phyloP scores from a whole-genome alignment of 2,888 invertebrate genomes.

The Incurvaria masculella region DNA sequence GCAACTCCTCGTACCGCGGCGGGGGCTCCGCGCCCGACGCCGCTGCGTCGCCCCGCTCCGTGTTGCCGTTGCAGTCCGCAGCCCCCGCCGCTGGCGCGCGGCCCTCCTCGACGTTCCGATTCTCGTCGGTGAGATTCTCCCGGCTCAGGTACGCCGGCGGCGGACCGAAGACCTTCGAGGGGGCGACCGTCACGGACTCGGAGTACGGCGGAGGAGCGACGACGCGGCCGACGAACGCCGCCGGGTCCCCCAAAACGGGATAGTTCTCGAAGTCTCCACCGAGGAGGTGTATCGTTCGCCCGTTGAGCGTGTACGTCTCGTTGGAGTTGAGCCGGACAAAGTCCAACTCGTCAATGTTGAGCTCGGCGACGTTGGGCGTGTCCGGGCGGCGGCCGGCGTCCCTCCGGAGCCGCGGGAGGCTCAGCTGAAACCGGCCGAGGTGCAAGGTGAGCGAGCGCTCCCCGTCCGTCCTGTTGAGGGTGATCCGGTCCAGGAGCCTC shows the following conservation, averaged over 20 bases:
- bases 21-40: slow-evolving; percentile 40
- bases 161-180: slow-evolving; percentile 42
- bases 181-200: slow-evolving; percentile 27
- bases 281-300: slow-evolving; percentile 39
- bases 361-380: slow-evolving; percentile 40
- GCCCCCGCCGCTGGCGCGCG: slow-evolving; percentile 21
- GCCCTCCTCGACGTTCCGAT: slow-evolving; percentile 3
- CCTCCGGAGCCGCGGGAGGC: slow-evolving; percentile 32
- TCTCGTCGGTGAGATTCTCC: slow-evolving; percentile 16
- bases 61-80: slow-evolving; percentile 19
- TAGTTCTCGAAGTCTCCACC: slow-evolving; percentile 41
- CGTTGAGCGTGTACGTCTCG: slow-evolving; percentile 46
- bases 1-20: slow-evolving; percentile 38
- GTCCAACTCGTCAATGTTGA: slow-evolving; percentile 35
- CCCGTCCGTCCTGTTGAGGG: slow-evolving; percentile 8
- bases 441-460: slow-evolving; percentile 32
- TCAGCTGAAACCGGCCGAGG: slow-evolving; percentile 38
- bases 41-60: slow-evolving; percentile 16
- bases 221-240: slow-evolving; percentile 12
- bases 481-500: slow-evolving; percentile 27
- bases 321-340: slow-evolving; percentile 31
- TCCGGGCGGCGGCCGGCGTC: slow-evolving; percentile 28
- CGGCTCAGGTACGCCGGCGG: slow-evolving; percentile 33
- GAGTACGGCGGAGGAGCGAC: slow-evolving; percentile 38
- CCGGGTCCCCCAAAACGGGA: slow-evolving; percentile 23